phyloP scores from a whole-genome alignment of 2,888 invertebrate genomes.

The Anodontia alba region DNA sequence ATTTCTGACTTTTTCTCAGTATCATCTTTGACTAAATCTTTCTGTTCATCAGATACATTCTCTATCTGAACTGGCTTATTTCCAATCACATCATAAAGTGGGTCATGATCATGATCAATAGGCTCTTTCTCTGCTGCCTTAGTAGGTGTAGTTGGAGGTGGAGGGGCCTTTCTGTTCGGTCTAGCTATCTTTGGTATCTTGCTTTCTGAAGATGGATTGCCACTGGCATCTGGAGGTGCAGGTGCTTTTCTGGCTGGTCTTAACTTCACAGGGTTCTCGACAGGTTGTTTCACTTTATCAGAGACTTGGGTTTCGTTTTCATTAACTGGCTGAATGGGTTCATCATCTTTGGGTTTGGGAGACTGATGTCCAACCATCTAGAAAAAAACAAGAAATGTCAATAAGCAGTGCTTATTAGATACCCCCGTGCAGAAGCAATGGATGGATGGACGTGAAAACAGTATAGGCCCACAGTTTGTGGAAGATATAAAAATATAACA shows the following conservation, averaged over 20 bases:
- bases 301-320: constrained; percentile 4
- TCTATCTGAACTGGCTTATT: neutral
- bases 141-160: constrained; percentile 1
- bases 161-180: constrained; percentile 45
- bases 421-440: too few species aligned
- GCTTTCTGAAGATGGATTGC: constrained; percentile 8
- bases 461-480: too few species aligned
- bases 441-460: too few species aligned
- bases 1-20: constrained; percentile 31
- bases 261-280: constrained; percentile 23
- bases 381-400: neutral
- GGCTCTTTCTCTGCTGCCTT: neutral
- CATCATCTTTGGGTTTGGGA: constrained; percentile 30
- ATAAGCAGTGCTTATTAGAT: too few species aligned
- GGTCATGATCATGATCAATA: constrained; percentile 16
- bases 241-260: constrained; percentile 59
- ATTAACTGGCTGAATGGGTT: neutral
- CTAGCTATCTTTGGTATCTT: constrained; percentile 41
- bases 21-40: neutral
- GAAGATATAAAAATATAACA: too few species aligned
- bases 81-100: constrained; percentile 34
- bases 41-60: neutral
- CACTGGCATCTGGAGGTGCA: constrained; percentile 11
- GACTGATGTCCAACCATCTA: constrained; percentile 12
- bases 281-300: neutral